Conservation (phyloP, 2,113 vertebrate genomes). For the Nanorana parkeri region DNA sequence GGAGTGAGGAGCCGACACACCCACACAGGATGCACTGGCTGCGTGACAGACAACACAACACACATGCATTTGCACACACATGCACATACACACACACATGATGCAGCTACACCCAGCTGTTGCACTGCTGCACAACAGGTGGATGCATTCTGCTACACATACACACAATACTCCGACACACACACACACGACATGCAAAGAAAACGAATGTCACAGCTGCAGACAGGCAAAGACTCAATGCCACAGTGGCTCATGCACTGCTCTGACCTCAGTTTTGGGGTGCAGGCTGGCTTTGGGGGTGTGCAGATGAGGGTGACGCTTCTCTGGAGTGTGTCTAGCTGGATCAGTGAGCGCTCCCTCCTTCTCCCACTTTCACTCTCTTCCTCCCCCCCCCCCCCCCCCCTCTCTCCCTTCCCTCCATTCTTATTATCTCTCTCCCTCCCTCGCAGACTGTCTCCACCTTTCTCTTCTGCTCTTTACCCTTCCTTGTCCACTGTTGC, state of each 20-base stretch:
- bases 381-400: conserved; percentile 4
- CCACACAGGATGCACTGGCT: conserved; percentile 5
- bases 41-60: not conserved
- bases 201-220: not conserved
- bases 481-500: conserved; percentile 50
- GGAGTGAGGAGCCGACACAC: not conserved
- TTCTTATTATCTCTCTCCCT: conserved; percentile 34
- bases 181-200: not conserved
- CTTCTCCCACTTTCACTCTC: conserved; percentile 15
- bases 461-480: conserved; percentile 38
- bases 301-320: conserved; percentile 1
- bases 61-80: not conserved
- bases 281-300: conserved; percentile 31
- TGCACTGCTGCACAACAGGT: conserved; percentile 26
- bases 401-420: conserved; percentile 33
- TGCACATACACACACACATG: not conserved
- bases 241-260: not conserved
- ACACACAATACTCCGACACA: no score
- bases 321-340: conserved; percentile 40
- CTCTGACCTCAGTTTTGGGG: conserved; percentile 49
- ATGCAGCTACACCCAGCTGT: not conserved
- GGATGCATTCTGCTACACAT: not conserved
- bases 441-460: conserved; percentile 38
- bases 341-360: conserved; percentile 28
- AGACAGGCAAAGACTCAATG: conserved; percentile 1